A percentile compares a stretch with the other conserved stretches of the same genome.
Conservation (phyloP, 2,888 invertebrate genomes). For the Amiota mariae region DNA sequence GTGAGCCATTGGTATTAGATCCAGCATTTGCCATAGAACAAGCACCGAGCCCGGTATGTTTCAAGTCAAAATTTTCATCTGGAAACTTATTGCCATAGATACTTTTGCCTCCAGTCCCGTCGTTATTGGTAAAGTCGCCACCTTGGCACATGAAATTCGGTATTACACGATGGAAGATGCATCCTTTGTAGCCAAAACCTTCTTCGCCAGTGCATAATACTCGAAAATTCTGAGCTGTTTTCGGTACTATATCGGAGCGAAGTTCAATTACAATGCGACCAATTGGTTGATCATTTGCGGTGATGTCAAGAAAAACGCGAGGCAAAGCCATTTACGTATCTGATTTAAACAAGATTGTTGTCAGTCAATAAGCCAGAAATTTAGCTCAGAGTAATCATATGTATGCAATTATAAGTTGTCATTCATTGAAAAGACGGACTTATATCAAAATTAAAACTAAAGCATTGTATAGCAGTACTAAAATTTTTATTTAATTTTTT, state of each 20-base stretch:
- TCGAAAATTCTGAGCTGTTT: slow-evolving; percentile 96
- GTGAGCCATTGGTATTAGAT: slow-evolving; percentile 95
- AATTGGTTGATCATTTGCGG: slow-evolving; percentile 39
- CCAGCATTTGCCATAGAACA: slow-evolving; percentile 98
- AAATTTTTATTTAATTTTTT: too few species aligned
- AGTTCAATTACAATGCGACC: slow-evolving; percentile 76
- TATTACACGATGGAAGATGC: slow-evolving; percentile 94
- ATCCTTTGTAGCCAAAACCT: slow-evolving; percentile 93
- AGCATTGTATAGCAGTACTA: too few species aligned
- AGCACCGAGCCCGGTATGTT: slow-evolving; percentile 92
- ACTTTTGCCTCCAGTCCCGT: slow-evolving; percentile 95
- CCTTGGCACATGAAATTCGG: slow-evolving; percentile 98
- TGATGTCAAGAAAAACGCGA: slow-evolving; percentile 50
- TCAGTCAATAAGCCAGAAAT: too few species aligned
- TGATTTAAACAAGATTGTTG: too few species aligned
- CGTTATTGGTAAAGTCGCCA: slow-evolving; percentile 95
- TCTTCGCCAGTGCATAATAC: slow-evolving; percentile 95
- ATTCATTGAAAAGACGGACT: too few species aligned
- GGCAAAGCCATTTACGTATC: slow-evolving; percentile 40
- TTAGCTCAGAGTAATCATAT: too few species aligned
- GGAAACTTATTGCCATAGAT: slow-evolving; percentile 96
- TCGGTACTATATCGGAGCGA: slow-evolving; percentile 90
- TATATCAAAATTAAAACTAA: too few species aligned
- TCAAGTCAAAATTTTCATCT: slow-evolving; percentile 96
- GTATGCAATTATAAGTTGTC: too few species aligned